Conservation (phyloP, 2,113 vertebrate species). For the Eptatretus burgeri region DNA sequence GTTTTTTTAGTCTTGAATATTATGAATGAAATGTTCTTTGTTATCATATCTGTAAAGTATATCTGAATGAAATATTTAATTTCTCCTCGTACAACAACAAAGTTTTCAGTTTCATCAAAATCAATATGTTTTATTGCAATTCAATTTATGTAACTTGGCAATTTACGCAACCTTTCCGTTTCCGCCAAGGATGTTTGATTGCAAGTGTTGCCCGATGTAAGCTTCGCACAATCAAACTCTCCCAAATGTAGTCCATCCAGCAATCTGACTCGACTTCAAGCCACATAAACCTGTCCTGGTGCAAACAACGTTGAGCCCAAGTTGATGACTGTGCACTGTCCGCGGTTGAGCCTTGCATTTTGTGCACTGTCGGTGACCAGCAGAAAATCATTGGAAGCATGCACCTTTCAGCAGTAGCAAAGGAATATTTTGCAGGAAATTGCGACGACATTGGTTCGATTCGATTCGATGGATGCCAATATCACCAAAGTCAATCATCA, state of each 20-base stretch:
- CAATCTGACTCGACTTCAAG: not conserved
- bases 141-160: not conserved
- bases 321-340: not conserved
- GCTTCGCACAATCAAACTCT: not conserved
- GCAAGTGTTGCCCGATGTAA: not conserved
- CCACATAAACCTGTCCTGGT: not conserved
- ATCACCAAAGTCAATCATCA: not conserved
- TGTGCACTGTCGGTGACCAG: not conserved
- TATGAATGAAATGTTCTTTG: not conserved
- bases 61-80: not conserved
- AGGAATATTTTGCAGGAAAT: constrained; percentile 5
- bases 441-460: not conserved
- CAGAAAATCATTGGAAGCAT: not conserved
- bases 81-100: not conserved
- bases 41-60: not conserved
- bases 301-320: not conserved
- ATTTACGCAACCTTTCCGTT: not conserved
- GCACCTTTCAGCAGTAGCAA: constrained; percentile 1
- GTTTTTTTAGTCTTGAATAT: not conserved
- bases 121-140: not conserved
- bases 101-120: not conserved
- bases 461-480: not conserved
- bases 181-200: not conserved
- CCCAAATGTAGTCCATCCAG: not conserved
- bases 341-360: not conserved